phyloP scores from a whole-genome alignment of 1,140 invertebrate genomes.

The Leguminivora glycinivorella region DNA sequence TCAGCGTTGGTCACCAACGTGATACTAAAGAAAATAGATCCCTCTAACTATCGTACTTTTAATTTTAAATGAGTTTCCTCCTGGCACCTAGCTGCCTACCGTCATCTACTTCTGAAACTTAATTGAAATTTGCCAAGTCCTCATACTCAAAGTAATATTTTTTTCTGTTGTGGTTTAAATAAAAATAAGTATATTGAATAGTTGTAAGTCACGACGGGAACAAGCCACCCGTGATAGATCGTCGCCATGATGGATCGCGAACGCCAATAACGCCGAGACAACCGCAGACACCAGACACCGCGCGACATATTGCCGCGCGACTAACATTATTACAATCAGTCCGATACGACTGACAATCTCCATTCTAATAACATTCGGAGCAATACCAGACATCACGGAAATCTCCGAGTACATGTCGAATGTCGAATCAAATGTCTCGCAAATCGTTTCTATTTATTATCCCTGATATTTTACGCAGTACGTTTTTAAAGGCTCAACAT shows the following conservation, averaged over 20 bases:
- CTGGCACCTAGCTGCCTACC: no score
- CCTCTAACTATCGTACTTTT: no score
- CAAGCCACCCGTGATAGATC: slow-evolving; percentile 44
- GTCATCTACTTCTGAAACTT: no score
- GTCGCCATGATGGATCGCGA: slow-evolving; percentile 51
- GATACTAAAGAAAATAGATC: no score
- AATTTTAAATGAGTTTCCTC: no score
- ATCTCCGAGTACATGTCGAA: slow-evolving; percentile 1
- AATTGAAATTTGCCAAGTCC: no score
- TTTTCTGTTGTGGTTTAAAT: not conserved
- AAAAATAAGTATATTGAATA: not conserved
- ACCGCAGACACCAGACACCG: slow-evolving; percentile 43
- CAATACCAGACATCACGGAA: not conserved
- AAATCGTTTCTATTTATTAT: not conserved
- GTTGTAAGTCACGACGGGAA: not conserved
- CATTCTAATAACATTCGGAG: slow-evolving; percentile 18
- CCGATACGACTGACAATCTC: slow-evolving; percentile 2
- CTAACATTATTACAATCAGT: slow-evolving; percentile 32
- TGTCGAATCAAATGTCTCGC: not conserved
- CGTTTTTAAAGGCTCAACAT: not conserved
- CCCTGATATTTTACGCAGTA: not conserved
- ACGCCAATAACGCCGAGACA: slow-evolving; percentile 34
- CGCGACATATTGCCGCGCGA: slow-evolving; percentile 37
- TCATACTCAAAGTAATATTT: no score
- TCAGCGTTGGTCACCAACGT: no score